phyloP scores from a whole-genome alignment of 1,140 invertebrate genomes.

The Lucilia cuprina region DNA sequence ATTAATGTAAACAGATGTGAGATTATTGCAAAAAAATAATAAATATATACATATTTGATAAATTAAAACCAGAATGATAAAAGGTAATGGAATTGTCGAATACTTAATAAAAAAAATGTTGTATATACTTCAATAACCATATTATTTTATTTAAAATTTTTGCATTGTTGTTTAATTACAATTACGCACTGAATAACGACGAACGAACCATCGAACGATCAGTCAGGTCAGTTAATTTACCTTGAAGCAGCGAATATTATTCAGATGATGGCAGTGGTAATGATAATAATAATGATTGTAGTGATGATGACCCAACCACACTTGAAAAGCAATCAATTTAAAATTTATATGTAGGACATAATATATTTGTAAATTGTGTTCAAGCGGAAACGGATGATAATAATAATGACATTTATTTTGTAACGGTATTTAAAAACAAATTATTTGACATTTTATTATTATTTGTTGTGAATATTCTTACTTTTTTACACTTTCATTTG shows the following conservation, averaged over 20 bases:
- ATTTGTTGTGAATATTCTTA: neutral
- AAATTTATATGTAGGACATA: neutral
- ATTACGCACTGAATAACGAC: neutral
- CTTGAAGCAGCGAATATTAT: neutral
- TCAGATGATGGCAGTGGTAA: neutral
- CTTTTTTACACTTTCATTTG: no score
- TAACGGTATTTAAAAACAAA: constrained; percentile 8
- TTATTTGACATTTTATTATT: neutral
- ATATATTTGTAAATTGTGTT: neutral
- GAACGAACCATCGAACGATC: no score
- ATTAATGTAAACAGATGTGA: no score
- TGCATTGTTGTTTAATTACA: neutral
- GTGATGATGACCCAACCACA: constrained; percentile 11
- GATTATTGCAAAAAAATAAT: no score
- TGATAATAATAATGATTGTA: neutral
- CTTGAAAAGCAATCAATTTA: constrained; percentile 14
- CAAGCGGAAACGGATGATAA: constrained; percentile 13
- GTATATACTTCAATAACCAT: neutral
- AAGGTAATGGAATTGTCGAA: neutral
- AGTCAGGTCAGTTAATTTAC: constrained; percentile 2
- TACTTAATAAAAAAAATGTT: neutral
- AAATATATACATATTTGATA: no score
- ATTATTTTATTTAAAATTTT: neutral
- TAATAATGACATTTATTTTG: neutral
- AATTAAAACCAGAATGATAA: no score